Base-by-base conservation (phyloP, 64 coral and sea anemone genomes). In the Montipora cactus region DNA sequence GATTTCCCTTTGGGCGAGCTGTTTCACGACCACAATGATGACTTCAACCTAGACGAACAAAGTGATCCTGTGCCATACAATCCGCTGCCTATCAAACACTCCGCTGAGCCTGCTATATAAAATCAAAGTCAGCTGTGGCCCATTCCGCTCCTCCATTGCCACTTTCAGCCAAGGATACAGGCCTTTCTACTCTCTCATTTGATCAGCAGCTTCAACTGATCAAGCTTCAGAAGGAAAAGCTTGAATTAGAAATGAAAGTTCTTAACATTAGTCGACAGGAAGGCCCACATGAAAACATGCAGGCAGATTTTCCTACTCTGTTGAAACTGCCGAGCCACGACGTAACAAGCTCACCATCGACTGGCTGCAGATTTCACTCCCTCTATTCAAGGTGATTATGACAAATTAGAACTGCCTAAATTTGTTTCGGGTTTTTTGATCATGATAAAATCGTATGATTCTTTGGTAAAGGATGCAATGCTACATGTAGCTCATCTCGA, bases 361-460 rank as follows among this genome's bases (percentile, higher is more conserved):
- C 28, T 87, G 83, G 83, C 83, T 67, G 13, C 64, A 87, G 64
- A 73, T 70, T 87, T 66, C 64, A 67, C 72, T 15, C 83, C 83
- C 10, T 87, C 83, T 47, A 72, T 48, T 47, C 20, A 44, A 49
- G 37, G 20, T 14, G 66, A 87, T 37, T 87, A 70, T 8, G 10
- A 87, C 47, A 71, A 67, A 28, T 46, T 87, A 68, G 64, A 87
- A 48, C 25, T 87, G 64, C 83, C 64, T 10, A n/a, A 46, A 4
- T 72, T 87, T 69, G 66, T 87, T 16, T 19, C 46, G 25, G 83
- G 64, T 49, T 87, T 70, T 71, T 37, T 87, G 22, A 48, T 67
- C 1, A 85, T 85, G 82, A 67, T 68, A 3, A 85, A 68, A 37
- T 44, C 16, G 3, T 87, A 87, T 49, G 37, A 68, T 71, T 6